Evolutionary conservation across 2,797 vertebrate genomes (phyloP), one percentile per base, ranked within the genome.

Genomic region (Brachyrhaphis roseni): DNA sequence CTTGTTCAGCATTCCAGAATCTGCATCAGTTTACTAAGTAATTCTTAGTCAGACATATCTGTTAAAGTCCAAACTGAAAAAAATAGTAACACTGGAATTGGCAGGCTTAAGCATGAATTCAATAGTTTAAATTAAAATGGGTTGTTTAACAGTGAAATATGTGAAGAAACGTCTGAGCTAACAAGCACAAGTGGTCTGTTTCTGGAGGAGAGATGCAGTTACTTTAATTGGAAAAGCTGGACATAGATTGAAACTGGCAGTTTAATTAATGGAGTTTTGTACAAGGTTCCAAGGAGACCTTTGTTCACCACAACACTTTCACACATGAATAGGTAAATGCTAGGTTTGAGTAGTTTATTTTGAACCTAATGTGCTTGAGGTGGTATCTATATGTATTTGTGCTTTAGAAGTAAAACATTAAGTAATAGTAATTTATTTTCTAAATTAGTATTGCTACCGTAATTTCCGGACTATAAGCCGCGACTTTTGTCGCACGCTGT

Each of bases 201-300:
- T 93, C 81, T 84, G 82, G 45, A 88, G 84, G 83, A 90, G 87
- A 77, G 80, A 82, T 82, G 89, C 90, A 94, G 92, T 94, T 93
- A 94, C 84, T 88, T 72, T 93, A 90, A 93, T 89, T 92, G 92
- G 89, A 93, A 91, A 91, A 83, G 90, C 88, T 88, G 92, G 92
- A 92, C 89, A 89, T 92, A 87, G 90, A 93, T 93, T 92, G 92
- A 91, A 91, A 86, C 81, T 92, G 88, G 89, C 90, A 88, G 83
- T 85, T 70, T 92, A 91, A 94, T 94, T 94, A 93, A 94, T 93
- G 86, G 87, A 86, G 75, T 90, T 86, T 70, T 82, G 88, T 84
- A 88, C 87, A 89, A 80, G 88, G 82, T 79, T 84, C 82, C 86
- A 88, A 87, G 82, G 86, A 89, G 91, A 81, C 79, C 81, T 86